Base-by-base conservation (phyloP, 1,140 invertebrate genomes). In the Mamestra configurata region DNA sequence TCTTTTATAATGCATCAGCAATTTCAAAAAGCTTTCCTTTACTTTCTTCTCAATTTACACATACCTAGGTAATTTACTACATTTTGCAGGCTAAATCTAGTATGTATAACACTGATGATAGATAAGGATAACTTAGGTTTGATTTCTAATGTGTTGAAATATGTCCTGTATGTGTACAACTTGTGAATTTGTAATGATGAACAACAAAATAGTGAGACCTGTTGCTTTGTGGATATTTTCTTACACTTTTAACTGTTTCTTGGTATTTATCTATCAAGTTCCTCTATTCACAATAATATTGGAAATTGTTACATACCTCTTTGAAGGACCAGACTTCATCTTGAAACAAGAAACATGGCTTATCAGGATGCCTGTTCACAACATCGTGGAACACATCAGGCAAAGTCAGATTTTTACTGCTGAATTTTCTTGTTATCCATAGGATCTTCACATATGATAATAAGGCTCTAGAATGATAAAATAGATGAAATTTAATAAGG, bases 281-380 rank as follows among this genome's bases (percentile, higher is more conserved):
- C 51, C 4, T 4, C 13, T 20, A n/a, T n/a, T n/a, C n/a, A n/a
- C n/a, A 20, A 22, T 24, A 24, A 13, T 55, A 24, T 6, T 15
- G 1, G 0, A 68, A 68, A 24, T 11, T 31, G 5, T 46, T n/a
- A 83, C 82, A 66, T 68, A 97, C 97, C 96, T 97, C 96, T 72
- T 96, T 96, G 90, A 97, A 99, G 0, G 97, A 98, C 98, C 98
- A 98, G 81, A 96, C 95, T 92, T 96, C 95, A 90, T 98, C 97
- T 91, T 98, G 97, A 84, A 95, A 98, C 66, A 98, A 94, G 40
- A 99, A 97, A 66, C 97, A 98, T 7, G 96, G 85, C 94, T 98
- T 98, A 57, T 98, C 96, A 0, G 98, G 98, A 93, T 98, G 96
- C 85, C 96, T 97, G 8, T 95, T 94, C 0, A 97, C 97, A 79